Conservation (phyloP, 2,113 vertebrate species). For the Larimichthys polyactis region DNA sequence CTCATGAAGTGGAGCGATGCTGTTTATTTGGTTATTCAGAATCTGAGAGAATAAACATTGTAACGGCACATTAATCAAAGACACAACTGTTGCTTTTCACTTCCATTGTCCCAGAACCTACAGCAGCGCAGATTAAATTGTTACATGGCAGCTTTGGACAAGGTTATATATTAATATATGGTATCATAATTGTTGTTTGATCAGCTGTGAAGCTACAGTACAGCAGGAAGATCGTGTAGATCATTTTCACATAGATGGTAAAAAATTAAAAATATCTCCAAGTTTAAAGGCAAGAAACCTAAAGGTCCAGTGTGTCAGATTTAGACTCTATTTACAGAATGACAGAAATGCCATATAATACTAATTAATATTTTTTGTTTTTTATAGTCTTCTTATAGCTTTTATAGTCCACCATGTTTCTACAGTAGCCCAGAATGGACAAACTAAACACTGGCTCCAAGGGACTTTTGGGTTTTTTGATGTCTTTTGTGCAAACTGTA, state of each 20-base stretch:
- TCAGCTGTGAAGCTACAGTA: neutral
- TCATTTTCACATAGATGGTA: neutral
- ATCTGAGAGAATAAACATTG: constrained; percentile 74
- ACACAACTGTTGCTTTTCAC: constrained; percentile 71
- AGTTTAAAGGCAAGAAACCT: neutral
- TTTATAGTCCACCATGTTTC: too few species aligned
- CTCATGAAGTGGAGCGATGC: constrained; percentile 57
- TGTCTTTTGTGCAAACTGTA: too few species aligned
- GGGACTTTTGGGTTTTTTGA: too few species aligned
- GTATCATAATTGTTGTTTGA: constrained; percentile 2
- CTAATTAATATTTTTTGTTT: too few species aligned
- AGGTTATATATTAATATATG: neutral
- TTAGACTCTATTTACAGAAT: too few species aligned
- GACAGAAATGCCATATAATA: too few species aligned
- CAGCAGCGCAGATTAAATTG: constrained; percentile 30
- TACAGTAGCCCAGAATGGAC: too few species aligned
- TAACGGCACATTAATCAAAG: constrained; percentile 64
- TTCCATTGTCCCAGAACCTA: constrained; percentile 83
- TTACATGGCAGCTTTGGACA: constrained; percentile 14
- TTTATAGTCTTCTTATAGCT: too few species aligned
- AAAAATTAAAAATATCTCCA: neutral
- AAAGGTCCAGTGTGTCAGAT: too few species aligned
- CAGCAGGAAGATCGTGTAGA: neutral
- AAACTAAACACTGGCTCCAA: too few species aligned
- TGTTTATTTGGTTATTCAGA: constrained; percentile 75